These are phyloP conservation scores for Himalopsyche japonica DNA, from an alignment of 2,888 invertebrate genomes.

Conservation along the genomic window DNA sequence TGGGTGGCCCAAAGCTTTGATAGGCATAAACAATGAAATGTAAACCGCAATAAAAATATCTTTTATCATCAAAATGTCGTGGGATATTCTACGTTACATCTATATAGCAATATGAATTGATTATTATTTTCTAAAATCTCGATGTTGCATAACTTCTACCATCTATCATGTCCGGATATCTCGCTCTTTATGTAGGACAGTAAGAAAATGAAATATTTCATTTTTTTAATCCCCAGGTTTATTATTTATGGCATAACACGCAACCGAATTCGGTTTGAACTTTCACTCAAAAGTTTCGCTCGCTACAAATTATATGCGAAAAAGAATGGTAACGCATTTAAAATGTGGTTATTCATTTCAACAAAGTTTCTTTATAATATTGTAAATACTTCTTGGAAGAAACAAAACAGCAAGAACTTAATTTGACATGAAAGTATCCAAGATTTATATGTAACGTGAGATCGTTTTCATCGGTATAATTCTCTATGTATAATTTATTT, in stretches of 20 bases:
- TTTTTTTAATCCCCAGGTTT: not conserved
- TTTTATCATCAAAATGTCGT: not conserved
- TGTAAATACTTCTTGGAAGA: too few species aligned
- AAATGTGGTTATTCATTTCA: too few species aligned
- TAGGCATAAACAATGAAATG: not conserved
- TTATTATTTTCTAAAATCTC: not conserved
- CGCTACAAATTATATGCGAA: not conserved
- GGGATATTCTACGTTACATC: not conserved
- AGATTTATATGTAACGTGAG: too few species aligned
- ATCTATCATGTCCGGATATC: not conserved
- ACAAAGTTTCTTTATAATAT: too few species aligned
- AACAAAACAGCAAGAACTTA: too few species aligned
- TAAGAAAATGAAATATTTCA: not conserved
- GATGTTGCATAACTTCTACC: not conserved
- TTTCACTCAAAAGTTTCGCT: not conserved
- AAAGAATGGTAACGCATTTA: not conserved
- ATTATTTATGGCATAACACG: not conserved
- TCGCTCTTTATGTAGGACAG: not conserved
- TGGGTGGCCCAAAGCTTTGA: not conserved
- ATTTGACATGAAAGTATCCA: too few species aligned
- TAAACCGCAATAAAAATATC: not conserved
- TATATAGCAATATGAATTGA: not conserved
- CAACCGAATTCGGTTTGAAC: not conserved
- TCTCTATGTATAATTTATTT: too few species aligned
- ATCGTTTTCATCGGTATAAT: too few species aligned